Evolutionary conservation across 1,140 invertebrate genomes (phyloP).

Genomic region (Drosophila willistoni): DNA sequence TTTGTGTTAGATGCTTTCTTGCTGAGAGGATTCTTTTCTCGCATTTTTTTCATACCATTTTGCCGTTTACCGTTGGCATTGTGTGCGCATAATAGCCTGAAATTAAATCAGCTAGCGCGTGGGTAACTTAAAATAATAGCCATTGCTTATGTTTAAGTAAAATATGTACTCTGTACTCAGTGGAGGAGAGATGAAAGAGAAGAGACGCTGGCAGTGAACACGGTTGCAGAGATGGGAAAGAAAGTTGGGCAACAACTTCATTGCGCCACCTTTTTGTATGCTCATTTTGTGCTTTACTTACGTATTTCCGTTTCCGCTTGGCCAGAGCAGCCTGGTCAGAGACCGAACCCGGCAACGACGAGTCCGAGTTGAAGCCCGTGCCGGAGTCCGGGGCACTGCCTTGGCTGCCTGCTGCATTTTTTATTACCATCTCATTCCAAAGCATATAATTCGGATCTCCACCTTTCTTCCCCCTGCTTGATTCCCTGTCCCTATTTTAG

Average conservation of each 20-base stretch:
- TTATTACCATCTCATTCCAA: constrained; percentile 38
- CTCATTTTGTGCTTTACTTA: constrained; percentile 37
- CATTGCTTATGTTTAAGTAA: constrained; percentile 79
- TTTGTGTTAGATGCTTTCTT: constrained; percentile 26
- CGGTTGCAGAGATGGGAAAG: background rate
- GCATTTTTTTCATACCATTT: constrained; percentile 32
- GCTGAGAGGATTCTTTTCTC: constrained; percentile 10
- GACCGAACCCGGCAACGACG: background rate
- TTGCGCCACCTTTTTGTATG: constrained; percentile 28
- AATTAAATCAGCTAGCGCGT: constrained; percentile 79
- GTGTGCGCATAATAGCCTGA: constrained; percentile 77
- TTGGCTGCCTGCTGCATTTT: constrained; percentile 51
- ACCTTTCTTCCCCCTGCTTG: constrained; percentile 1
- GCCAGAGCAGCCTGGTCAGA: constrained; percentile 15
- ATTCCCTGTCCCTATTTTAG: background rate
- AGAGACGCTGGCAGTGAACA: constrained; percentile 32
- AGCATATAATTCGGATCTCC: constrained; percentile 38
- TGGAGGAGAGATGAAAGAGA: constrained; percentile 22
- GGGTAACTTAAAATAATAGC: constrained; percentile 81
- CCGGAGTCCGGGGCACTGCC: background rate
- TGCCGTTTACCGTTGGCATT: constrained; percentile 67
- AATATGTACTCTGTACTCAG: constrained; percentile 67
- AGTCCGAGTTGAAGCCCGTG: background rate
- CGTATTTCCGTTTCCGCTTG: constrained; percentile 69
- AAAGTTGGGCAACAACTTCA: constrained; percentile 25